Evolutionary conservation across 2,888 invertebrate genomes (phyloP).

Genomic region (Hydrotaea cyrtoneurina): DNA sequence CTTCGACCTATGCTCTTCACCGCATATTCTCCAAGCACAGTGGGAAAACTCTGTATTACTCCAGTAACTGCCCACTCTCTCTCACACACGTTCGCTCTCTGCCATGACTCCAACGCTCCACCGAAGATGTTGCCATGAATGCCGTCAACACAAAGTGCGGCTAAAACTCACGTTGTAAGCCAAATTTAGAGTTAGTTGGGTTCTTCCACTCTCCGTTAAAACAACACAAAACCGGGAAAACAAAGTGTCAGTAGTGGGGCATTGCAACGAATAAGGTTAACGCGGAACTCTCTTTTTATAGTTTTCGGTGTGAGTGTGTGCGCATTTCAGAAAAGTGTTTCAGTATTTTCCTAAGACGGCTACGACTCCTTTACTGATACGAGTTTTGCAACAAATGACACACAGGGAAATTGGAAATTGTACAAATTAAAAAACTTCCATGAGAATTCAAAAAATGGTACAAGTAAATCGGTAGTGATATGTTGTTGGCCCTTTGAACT

Average conservation of each 20-base stretch:
- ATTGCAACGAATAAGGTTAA: not conserved
- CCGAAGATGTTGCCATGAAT: too few species aligned
- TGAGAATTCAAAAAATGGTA: not conserved
- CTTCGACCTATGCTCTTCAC: too few species aligned
- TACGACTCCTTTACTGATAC: conserved; percentile 26
- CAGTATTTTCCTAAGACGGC: not conserved
- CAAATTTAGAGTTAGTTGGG: conserved; percentile 57
- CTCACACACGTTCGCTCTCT: too few species aligned
- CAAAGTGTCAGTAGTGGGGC: not conserved
- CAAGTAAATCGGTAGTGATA: conserved; percentile 34
- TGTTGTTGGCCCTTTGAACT: conserved; percentile 57
- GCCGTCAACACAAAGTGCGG: conserved; percentile 4
- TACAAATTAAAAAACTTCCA: not conserved
- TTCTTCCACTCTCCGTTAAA: conserved; percentile 51
- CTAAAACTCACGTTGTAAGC: conserved; percentile 54
- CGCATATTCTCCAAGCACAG: too few species aligned
- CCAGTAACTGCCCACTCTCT: too few species aligned
- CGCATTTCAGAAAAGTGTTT: not conserved
- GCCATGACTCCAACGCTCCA: too few species aligned
- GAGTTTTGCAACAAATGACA: conserved; percentile 45
- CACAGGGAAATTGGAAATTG: not conserved
- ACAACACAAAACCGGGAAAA: conserved; percentile 27
- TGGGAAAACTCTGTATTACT: too few species aligned
- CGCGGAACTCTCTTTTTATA: conserved; percentile 1
- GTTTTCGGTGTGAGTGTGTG: not conserved